Evolutionary conservation across 53 echinoderm and acorn worm genomes (phyloP).

Genomic region (Patiria pectinifera): DNA sequence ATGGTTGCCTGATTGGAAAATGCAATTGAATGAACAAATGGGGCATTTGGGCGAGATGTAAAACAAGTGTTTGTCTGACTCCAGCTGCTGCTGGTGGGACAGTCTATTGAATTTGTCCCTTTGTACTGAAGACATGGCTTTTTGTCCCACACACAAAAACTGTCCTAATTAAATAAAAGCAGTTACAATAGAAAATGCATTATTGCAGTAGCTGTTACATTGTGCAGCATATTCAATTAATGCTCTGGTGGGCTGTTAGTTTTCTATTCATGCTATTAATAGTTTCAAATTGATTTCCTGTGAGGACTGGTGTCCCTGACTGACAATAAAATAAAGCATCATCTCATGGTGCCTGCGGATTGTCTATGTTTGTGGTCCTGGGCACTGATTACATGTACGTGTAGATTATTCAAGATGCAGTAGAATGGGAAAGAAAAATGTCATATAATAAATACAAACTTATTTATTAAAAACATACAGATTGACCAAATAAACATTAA

Average conservation of each 20-base stretch:
- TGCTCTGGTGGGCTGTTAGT: neutral
- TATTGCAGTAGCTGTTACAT: conserved; percentile 13
- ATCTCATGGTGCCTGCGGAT: too few relatives aligned
- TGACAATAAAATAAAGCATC: too few relatives aligned
- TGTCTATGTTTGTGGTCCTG: too few relatives aligned
- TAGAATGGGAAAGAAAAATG: neutral
- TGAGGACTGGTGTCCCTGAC: neutral
- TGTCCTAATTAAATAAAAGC: conserved; percentile 58
- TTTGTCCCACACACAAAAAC: conserved; percentile 41
- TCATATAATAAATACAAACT: neutral
- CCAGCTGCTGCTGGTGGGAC: conserved; percentile 4
- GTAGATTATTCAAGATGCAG: too few relatives aligned
- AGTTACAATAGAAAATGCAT: conserved; percentile 25
- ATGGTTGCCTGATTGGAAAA: conserved; percentile 33
- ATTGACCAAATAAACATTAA: too few relatives aligned
- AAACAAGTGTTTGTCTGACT: conserved; percentile 46
- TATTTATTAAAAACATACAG: too few relatives aligned
- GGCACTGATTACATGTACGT: too few relatives aligned
- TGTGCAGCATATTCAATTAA: conserved; percentile 19
- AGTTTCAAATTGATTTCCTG: conserved; percentile 29
- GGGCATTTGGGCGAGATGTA: conserved; percentile 22
- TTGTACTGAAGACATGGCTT: conserved; percentile 32
- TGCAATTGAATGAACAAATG: conserved; percentile 21
- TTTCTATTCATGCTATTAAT: conserved; percentile 16
- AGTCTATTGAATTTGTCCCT: conserved; percentile 5